Conservation (phyloP, 35 echinoderm and acorn worm species). For the Lytechinus pictus region DNA sequence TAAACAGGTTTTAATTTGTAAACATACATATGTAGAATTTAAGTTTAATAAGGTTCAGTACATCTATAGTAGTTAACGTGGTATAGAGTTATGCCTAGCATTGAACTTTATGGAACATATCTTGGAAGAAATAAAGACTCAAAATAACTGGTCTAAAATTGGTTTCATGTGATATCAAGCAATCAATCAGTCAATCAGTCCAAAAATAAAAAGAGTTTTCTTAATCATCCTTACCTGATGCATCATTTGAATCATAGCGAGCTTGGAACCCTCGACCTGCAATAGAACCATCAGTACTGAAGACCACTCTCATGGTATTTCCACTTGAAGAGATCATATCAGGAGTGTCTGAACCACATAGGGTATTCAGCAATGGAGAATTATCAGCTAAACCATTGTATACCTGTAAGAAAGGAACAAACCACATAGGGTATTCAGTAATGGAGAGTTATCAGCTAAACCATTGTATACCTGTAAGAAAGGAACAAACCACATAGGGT, state of each 20-base stretch:
- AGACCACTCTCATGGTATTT: conserved; percentile 84
- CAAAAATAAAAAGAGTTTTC: conserved; percentile 2
- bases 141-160: background rate
- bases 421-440: conserved; percentile 72
- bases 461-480: conserved; percentile 83
- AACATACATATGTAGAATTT: too few relatives aligned
- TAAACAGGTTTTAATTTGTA: too few relatives aligned
- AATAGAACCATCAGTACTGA: conserved; percentile 69
- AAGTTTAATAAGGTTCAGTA: too few relatives aligned
- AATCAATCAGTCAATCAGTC: background rate
- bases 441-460: conserved; percentile 63
- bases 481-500: conserved; percentile 59
- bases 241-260: conserved; percentile 79
- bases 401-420: conserved; percentile 48
- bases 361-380: conserved; percentile 61
- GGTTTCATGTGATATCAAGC: background rate
- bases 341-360: conserved; percentile 73
- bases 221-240: conserved; percentile 63
- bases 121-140: background rate
- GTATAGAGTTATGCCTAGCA: too few relatives aligned
- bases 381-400: conserved; percentile 86
- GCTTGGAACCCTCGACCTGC: conserved; percentile 82
- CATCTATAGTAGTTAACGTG: too few relatives aligned
- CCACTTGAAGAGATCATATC: conserved; percentile 71
- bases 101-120: background rate